Conservation (phyloP, 2,113 vertebrate species). For the Nannospalax galili region DNA sequence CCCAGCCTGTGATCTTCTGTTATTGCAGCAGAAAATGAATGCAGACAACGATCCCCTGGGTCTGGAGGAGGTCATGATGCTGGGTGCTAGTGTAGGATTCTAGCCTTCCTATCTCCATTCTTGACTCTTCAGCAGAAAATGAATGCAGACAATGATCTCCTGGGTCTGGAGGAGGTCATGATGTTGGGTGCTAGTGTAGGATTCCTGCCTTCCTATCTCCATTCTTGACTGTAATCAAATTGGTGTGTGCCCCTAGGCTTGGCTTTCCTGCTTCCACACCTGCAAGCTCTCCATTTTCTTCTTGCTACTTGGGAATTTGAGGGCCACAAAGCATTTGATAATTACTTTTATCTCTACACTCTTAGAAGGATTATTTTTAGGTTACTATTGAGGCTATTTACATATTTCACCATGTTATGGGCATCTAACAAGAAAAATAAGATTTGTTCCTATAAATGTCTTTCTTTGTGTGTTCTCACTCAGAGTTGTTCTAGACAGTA, state of each 20-base stretch:
- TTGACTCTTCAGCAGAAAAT: too few relatives aligned
- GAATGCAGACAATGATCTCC: neutral
- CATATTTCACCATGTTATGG: neutral
- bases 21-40: neutral
- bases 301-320: neutral
- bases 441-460: neutral
- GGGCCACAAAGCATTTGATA: neutral
- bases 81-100: neutral
- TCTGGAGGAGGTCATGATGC: neutral
- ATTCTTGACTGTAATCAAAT: too few relatives aligned
- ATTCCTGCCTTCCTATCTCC: neutral
- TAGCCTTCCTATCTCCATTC: neutral
- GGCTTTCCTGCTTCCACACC: neutral
- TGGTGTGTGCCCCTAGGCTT: neutral
- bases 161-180: neutral
- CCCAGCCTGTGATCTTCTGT: neutral
- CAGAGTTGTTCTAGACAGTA: neutral
- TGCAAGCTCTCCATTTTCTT: neutral
- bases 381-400: neutral
- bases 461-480: neutral
- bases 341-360: neutral
- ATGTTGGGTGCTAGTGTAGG: neutral
- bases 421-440: neutral
- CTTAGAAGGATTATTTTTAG: neutral
- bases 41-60: neutral